Percentiles rank a stretch among this genome's conserved stretches.
phyloP scores from a whole-genome alignment of 2,113 vertebrate genomes.

The Pristiophorus japonicus region DNA sequence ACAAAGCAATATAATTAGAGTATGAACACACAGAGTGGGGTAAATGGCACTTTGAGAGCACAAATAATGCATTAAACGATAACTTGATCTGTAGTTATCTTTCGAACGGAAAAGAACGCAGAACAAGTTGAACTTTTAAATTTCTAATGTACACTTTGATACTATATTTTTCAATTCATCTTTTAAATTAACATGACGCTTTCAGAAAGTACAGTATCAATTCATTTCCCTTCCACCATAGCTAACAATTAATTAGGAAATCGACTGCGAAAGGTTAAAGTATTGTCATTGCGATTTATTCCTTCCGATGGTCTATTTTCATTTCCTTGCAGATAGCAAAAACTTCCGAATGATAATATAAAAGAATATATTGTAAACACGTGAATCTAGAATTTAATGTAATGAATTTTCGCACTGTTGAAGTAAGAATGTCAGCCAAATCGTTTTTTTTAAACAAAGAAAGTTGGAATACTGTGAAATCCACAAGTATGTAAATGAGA shows the following conservation, averaged over 20 bases:
- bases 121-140: not conserved
- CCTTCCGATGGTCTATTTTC: not conserved
- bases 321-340: conserved; percentile 9
- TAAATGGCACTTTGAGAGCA: not conserved
- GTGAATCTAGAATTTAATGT: not conserved
- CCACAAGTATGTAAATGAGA: not conserved
- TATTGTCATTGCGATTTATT: not conserved
- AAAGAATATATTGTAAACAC: not conserved
- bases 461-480: not conserved
- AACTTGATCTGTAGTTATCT: not conserved
- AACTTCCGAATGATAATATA: not conserved
- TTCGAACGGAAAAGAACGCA: not conserved
- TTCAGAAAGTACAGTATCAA: not conserved
- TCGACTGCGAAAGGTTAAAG: not conserved
- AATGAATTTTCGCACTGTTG: not conserved
- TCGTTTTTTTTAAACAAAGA: not conserved
- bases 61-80: not conserved
- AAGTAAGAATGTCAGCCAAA: not conserved
- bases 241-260: not conserved
- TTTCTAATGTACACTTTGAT: too few species aligned
- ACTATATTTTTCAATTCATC: not conserved
- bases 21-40: not conserved
- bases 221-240: not conserved
- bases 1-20: conserved; percentile 12
- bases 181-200: not conserved